These are phyloP conservation scores for Notechis scutatus DNA, from an alignment of 2,113 vertebrate genomes.

Conservation along the genomic window DNA sequence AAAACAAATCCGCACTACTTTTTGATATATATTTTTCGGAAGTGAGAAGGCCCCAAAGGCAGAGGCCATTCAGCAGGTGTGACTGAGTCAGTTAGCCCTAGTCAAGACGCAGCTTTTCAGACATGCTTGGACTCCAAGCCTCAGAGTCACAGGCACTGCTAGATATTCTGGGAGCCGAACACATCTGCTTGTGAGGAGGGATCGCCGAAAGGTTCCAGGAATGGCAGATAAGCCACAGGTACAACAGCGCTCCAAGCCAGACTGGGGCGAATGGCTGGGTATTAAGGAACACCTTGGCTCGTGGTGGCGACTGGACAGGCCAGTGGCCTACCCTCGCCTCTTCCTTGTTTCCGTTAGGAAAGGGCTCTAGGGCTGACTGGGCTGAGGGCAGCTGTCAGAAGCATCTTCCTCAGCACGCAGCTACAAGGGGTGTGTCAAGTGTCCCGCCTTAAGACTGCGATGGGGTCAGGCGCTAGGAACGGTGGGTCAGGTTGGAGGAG, in stretches of 20 bases:
- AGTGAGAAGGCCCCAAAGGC: not conserved
- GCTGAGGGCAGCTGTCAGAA: not conserved
- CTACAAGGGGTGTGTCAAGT: not conserved
- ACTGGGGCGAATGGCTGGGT: not conserved
- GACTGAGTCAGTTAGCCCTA: not conserved
- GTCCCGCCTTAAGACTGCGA: not conserved
- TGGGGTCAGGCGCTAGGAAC: not conserved
- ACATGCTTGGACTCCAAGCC: not conserved
- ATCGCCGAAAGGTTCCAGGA: not conserved
- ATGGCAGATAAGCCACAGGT: not conserved
- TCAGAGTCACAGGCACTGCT: not conserved
- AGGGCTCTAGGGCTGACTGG: not conserved
- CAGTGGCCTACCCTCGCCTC: not conserved
- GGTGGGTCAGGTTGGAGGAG: not conserved
- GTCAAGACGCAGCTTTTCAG: not conserved
- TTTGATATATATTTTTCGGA: not conserved
- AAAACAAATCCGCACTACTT: not conserved
- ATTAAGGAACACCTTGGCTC: not conserved
- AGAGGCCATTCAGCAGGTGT: not conserved
- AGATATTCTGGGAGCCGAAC: not conserved
- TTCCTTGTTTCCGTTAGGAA: not conserved
- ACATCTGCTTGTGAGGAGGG: not conserved
- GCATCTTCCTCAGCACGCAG: not conserved
- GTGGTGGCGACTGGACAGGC: not conserved
- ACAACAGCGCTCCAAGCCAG: not conserved